Evolutionary conservation across 2,113 vertebrate genomes (phyloP), one percentile per base, ranked within the genome.

Genomic region (Sorex fumeus): DNA sequence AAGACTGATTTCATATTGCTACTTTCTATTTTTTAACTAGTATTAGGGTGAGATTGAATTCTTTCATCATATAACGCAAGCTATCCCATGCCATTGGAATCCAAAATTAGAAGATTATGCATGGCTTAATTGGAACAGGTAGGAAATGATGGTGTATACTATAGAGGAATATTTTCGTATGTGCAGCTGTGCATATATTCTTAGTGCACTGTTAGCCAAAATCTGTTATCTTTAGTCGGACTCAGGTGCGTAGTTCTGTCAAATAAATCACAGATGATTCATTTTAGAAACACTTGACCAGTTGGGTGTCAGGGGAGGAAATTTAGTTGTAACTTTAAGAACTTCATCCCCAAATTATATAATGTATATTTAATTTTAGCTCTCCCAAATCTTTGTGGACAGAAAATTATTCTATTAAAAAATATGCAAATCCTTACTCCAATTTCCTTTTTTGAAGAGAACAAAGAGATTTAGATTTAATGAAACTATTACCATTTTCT

Each of bases 231-330:
- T 66, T 93, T 91, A 71, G 69, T 71, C 21, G 77, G 83, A 64
- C 91, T 96, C 79, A 91, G 96, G 67, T 93, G 1, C 72, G 21
- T 50, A 50, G 30, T 86, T 88, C 50, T 79, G 64, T 10, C 69
- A 96, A n/a, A 94, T 90, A 75, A 88, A 50, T 88, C 77, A 77
- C 83, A 96, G 91, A 90, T 77, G 92, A 94, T 77, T 62, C 62
- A 45, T 91, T 95, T 84, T 84, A 86, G 81, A 81, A 88, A 19
- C 25, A 69, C 34, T 86, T 94, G 70, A 70, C n/a, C 72, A 15
- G 82, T 90, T 93, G 25, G 16, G 43, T 83, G 15, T 87, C n/a
- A 69, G 57, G 32, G 47, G 16, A 89, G 72, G 90, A 72, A 94
- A 76, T 79, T 79, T 69, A 83, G 21, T 89, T 89, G 50, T 80